Percentiles rank a stretch among this genome's conserved stretches.
Evolutionary conservation across 2,797 vertebrate genomes (phyloP).

Genomic region (Anniella stebbinsi): DNA sequence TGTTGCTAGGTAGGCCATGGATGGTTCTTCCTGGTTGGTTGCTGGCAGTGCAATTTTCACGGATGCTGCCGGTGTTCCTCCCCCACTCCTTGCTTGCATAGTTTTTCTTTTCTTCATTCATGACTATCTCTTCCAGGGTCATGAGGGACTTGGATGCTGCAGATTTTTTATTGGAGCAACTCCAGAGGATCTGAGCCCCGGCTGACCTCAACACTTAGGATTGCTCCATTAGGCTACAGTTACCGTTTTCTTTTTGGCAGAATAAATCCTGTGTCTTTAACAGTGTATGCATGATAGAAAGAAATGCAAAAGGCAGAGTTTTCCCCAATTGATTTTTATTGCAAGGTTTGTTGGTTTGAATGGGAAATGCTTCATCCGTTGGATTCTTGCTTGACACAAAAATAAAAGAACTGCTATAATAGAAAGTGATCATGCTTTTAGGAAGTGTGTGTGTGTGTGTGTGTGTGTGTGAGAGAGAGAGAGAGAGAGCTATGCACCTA

Average conservation of each 20-base stretch:
- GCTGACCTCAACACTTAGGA: not conserved
- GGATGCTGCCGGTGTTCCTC: not conserved
- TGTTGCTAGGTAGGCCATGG: not conserved
- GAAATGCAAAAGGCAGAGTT: not conserved
- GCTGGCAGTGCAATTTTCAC: not conserved
- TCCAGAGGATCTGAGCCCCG: not conserved
- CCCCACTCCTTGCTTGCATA: not conserved
- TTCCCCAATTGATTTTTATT: not conserved
- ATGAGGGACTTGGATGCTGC: not conserved
- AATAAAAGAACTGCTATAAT: not conserved
- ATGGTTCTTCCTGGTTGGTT: not conserved
- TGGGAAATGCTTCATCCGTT: not conserved
- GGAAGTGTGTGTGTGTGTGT: no score
- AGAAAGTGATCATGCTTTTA: not conserved
- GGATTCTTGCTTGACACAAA: not conserved
- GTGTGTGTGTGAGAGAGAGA: not conserved
- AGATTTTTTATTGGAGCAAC: not conserved
- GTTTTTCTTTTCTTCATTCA: not conserved
- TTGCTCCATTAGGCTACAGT: not conserved
- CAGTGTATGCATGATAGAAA: not conserved
- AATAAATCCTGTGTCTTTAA: not conserved
- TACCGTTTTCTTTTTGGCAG: not conserved
- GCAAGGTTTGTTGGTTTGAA: not conserved
- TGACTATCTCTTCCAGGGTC: not conserved
- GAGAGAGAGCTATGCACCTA: not conserved